These are phyloP conservation scores for Steinernema feltiae DNA, from an alignment of 1,140 invertebrate species.

Conservation along the genomic window DNA sequence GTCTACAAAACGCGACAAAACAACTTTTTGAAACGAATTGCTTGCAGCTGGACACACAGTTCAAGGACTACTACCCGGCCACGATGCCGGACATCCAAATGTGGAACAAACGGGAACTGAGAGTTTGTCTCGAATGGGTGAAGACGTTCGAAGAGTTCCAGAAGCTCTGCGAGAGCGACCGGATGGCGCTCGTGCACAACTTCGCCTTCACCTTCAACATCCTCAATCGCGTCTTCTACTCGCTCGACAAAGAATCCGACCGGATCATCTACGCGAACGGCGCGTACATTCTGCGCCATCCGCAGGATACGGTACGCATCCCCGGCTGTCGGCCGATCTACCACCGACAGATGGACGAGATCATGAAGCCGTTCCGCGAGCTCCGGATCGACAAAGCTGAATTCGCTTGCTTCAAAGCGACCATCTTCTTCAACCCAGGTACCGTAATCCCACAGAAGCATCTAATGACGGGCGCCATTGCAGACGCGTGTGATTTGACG, in stretches of 20 bases:
- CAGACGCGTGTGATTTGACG: slow-evolving; percentile 7
- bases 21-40: background rate
- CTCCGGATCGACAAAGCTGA: slow-evolving; percentile 62
- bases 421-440: slow-evolving; percentile 64
- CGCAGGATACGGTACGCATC: slow-evolving; percentile 50
- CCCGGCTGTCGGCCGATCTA: slow-evolving; percentile 56
- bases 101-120: slow-evolving; percentile 57
- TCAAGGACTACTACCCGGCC: slow-evolving; percentile 57
- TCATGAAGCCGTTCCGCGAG: slow-evolving; percentile 61
- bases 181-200: slow-evolving; percentile 53
- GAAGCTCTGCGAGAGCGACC: slow-evolving; percentile 40
- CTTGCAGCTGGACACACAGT: slow-evolving; percentile 50
- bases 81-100: slow-evolving; percentile 58
- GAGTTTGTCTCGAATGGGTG: slow-evolving; percentile 55
- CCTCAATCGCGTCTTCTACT: slow-evolving; percentile 54
- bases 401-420: slow-evolving; percentile 63
- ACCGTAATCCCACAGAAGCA: slow-evolving; percentile 16
- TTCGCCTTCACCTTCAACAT: slow-evolving; percentile 58
- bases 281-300: slow-evolving; percentile 54
- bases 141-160: slow-evolving; percentile 57
- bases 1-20: background rate
- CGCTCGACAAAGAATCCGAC: slow-evolving; percentile 51
- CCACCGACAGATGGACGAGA: slow-evolving; percentile 61
- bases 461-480: background rate
- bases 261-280: slow-evolving; percentile 57